Evolutionary conservation across 2,797 vertebrate genomes (phyloP).

Genomic region (Gouania willdenowi): DNA sequence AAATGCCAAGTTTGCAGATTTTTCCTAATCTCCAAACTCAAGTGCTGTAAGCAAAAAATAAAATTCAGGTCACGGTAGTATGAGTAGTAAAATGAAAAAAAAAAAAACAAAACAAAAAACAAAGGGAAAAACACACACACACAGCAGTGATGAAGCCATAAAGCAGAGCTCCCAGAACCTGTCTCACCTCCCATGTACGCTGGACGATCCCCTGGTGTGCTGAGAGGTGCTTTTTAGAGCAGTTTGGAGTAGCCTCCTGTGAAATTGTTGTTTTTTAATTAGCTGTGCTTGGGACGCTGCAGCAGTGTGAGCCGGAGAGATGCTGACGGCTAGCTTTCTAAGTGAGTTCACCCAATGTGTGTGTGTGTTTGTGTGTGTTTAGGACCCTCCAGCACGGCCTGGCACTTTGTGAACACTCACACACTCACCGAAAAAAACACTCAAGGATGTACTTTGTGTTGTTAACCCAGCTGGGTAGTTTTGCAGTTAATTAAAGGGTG

Average conservation of each 20-base stretch:
- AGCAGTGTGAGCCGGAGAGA: constrained; percentile 53
- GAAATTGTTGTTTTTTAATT: constrained; percentile 85
- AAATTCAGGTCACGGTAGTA: constrained; percentile 49
- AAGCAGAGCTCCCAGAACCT: constrained; percentile 51
- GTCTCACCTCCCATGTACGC: constrained; percentile 50
- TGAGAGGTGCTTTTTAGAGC: constrained; percentile 76
- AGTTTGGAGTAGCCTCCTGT: constrained; percentile 75
- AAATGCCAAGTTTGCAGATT: constrained; percentile 23
- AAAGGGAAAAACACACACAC: too few relatives aligned
- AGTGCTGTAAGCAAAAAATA: constrained; percentile 23
- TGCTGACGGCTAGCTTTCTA: constrained; percentile 77
- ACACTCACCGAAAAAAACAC: constrained; percentile 9
- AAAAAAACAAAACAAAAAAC: too few relatives aligned
- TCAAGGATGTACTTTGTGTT: constrained; percentile 20
- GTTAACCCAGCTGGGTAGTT: constrained; percentile 30
- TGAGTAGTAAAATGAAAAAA: constrained; percentile 41
- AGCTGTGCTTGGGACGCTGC: constrained; percentile 67
- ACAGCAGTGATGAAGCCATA: constrained; percentile 56
- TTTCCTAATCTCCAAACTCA: not conserved
- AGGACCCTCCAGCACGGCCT: constrained; percentile 52
- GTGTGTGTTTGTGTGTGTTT: constrained; percentile 42
- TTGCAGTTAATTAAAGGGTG: constrained; percentile 45
- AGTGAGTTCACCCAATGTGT: constrained; percentile 42
- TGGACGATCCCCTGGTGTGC: constrained; percentile 75
- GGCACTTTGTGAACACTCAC: constrained; percentile 33